Evolutionary conservation across 2,113 vertebrate genomes (phyloP).

Genomic region (Amphiprion percula): DNA sequence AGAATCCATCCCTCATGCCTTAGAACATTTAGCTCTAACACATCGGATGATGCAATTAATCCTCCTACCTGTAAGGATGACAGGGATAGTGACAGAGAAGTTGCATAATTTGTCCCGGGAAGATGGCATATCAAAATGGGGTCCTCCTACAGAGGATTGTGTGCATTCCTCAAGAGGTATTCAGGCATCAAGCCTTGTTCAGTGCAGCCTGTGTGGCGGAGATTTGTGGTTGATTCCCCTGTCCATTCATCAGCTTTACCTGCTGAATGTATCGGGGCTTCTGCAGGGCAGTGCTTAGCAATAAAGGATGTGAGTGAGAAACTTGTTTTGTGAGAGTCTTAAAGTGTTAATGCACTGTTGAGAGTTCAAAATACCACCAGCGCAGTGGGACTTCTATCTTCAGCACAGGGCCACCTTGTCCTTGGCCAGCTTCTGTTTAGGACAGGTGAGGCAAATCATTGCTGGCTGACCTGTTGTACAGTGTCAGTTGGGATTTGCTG

Average conservation of each 20-base stretch:
- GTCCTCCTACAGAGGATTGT: slow-evolving; percentile 49
- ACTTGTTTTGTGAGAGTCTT: slow-evolving; percentile 6
- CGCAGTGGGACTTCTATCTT: background rate
- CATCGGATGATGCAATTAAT: slow-evolving; percentile 57
- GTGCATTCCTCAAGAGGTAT: slow-evolving; percentile 23
- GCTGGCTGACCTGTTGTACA: slow-evolving; percentile 5
- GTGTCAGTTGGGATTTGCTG: slow-evolving; percentile 26
- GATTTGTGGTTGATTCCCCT: slow-evolving; percentile 43
- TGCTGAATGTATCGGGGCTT: slow-evolving; percentile 35
- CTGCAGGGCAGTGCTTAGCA: slow-evolving; percentile 33
- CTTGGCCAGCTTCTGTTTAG: slow-evolving; percentile 3
- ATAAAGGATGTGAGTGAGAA: slow-evolving; percentile 24
- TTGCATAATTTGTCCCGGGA: slow-evolving; percentile 58
- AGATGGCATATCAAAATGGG: slow-evolving; percentile 53
- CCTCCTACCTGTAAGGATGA: slow-evolving; percentile 45
- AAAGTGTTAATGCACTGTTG: slow-evolving; percentile 15
- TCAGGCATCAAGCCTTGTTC: slow-evolving; percentile 38
- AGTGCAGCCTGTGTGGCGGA: slow-evolving; percentile 28
- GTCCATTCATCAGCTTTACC: slow-evolving; percentile 54
- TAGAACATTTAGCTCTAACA: slow-evolving; percentile 55
- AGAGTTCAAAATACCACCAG: slow-evolving; percentile 24
- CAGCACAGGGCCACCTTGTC: slow-evolving; percentile 23
- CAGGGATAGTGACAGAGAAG: slow-evolving; percentile 59
- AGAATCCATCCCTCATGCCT: slow-evolving; percentile 46
- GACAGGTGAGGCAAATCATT: slow-evolving; percentile 35